These are phyloP conservation scores for Narcine bancroftii DNA, from an alignment of 2,113 vertebrate genomes.

Conservation along the genomic window DNA sequence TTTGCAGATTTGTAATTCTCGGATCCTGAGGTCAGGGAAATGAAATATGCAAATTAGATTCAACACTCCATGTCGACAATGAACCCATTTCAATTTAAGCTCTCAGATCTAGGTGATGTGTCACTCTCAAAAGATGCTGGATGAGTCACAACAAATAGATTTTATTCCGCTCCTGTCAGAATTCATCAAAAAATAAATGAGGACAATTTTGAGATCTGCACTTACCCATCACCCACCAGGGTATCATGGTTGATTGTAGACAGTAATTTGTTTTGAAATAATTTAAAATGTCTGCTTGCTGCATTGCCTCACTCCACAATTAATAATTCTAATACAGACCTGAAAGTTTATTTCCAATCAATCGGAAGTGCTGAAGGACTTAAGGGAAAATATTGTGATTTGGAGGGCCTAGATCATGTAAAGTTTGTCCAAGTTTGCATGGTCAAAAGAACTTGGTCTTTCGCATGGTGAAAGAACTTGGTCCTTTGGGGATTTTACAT, in stretches of 20 bases:
- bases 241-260: background rate
- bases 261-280: background rate
- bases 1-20: background rate
- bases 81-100: constrained; percentile 1
- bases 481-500: background rate
- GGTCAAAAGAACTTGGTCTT: background rate
- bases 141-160: constrained; percentile 1
- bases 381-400: background rate
- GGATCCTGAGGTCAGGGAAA: constrained; percentile 13
- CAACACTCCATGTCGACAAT: background rate
- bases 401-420: background rate
- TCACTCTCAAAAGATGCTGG: background rate
- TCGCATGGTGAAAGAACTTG: background rate
- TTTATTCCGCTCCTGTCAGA: background rate
- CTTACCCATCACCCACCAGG: background rate
- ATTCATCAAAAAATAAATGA: constrained; percentile 17
- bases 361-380: background rate
- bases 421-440: background rate
- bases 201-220: constrained; percentile 16
- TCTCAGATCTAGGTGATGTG: too few species aligned
- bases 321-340: background rate
- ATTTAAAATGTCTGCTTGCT: background rate
- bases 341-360: background rate
- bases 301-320: background rate
- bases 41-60: constrained; percentile 27